Conservation (phyloP, 1,140 invertebrate species). For the Lamellibrachia luymesi region DNA sequence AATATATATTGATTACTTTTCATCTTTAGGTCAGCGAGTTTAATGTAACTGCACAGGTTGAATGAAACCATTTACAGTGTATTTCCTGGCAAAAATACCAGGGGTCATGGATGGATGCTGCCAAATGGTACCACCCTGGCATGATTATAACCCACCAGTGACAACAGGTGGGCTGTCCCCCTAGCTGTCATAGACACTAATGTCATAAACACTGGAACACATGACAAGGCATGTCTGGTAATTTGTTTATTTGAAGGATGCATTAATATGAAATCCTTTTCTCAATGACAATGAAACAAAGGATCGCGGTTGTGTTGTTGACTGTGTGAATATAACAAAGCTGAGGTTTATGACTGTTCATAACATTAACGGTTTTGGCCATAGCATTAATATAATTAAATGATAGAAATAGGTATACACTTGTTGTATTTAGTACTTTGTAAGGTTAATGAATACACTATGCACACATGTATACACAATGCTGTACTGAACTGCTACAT, state of each 20-base stretch:
- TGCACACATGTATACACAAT: no score
- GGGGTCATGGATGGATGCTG: neutral
- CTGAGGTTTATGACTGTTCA: no score
- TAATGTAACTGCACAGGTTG: neutral
- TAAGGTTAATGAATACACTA: no score
- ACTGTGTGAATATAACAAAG: neutral
- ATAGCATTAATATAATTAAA: no score
- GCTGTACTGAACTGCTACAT: no score
- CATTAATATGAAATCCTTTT: neutral
- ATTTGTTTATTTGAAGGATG: neutral
- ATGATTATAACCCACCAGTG: neutral
- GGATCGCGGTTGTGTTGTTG: neutral
- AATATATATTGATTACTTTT: neutral
- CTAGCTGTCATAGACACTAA: neutral
- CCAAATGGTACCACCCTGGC: neutral
- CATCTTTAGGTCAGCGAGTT: neutral
- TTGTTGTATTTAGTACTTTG: no score
- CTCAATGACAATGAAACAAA: neutral
- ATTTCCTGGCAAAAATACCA: no score
- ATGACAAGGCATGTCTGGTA: neutral
- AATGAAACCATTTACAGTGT: no score
- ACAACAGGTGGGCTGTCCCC: neutral
- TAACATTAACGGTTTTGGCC: no score
- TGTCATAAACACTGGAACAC: neutral
- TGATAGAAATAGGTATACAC: no score